These are phyloP conservation scores for Petrophora chlorosata DNA, from an alignment of 2,888 invertebrate genomes.

Conservation along the genomic window DNA sequence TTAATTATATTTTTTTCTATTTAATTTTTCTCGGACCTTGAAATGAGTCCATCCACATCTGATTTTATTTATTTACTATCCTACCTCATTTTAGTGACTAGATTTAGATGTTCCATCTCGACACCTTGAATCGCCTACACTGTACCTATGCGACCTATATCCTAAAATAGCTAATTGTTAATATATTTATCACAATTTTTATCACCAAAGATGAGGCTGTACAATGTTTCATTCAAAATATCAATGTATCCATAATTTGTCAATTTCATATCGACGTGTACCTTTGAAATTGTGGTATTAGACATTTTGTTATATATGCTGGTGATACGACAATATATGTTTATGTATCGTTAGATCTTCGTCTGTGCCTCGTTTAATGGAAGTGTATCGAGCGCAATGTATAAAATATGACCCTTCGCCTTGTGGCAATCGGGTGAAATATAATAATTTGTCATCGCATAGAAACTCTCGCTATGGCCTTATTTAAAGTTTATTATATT, in stretches of 20 bases:
- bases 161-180: slow-evolving; percentile 29
- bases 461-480: slow-evolving; percentile 64
- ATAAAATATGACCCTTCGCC: not conserved
- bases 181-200: slow-evolving; percentile 38
- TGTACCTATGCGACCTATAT: slow-evolving; percentile 20
- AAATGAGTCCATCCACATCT: slow-evolving; percentile 62
- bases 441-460: slow-evolving; percentile 46
- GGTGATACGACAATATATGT: slow-evolving; percentile 71
- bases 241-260: slow-evolving; percentile 43
- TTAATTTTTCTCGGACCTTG: slow-evolving; percentile 28
- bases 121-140: slow-evolving; percentile 12
- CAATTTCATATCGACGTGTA: slow-evolving; percentile 68
- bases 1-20: slow-evolving; percentile 37
- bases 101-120: slow-evolving; percentile 57
- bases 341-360: slow-evolving; percentile 52
- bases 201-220: slow-evolving; percentile 80
- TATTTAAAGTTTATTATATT: slow-evolving; percentile 66
- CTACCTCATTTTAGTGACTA: slow-evolving; percentile 79
- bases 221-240: slow-evolving; percentile 47
- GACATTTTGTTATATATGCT: slow-evolving; percentile 37
- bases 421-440: too few relatives aligned
- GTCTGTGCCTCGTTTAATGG: slow-evolving; percentile 60
- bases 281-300: slow-evolving; percentile 51
- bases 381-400: slow-evolving; percentile 42
- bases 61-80: slow-evolving; percentile 66